A percentile compares a stretch with the other conserved stretches of the same genome.
These are phyloP conservation scores for Telmatherina bonti DNA, from an alignment of 2,797 vertebrate genomes.

Conservation along the genomic window DNA sequence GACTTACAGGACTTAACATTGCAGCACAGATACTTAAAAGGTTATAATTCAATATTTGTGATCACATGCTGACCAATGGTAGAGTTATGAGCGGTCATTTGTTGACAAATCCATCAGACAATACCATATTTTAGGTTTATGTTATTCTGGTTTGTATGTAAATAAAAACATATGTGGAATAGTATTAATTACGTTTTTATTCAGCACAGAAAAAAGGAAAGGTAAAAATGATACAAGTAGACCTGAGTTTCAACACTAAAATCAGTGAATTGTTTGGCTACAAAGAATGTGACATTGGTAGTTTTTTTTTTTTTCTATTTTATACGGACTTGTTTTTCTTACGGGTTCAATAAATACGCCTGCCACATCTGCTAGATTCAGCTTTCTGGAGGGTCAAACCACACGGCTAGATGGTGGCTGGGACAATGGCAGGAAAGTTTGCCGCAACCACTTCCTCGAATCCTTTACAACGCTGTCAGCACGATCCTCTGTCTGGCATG, in stretches of 20 bases:
- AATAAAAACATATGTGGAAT: conserved; percentile 4
- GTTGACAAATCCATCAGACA: not conserved
- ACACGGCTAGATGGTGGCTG: conserved; percentile 41
- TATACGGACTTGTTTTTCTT: conserved; percentile 12
- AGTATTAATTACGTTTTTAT: not conserved
- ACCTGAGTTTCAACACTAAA: not conserved
- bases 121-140: not conserved
- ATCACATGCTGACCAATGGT: not conserved
- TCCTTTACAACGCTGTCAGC: conserved; percentile 24
- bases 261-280: not conserved
- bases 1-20: no score
- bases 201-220: not conserved
- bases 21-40: not conserved
- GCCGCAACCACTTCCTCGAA: conserved; percentile 59
- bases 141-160: not conserved
- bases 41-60: conserved; percentile 12
- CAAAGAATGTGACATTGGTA: not conserved
- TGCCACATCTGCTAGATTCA: conserved; percentile 58
- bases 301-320: not conserved
- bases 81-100: not conserved
- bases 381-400: conserved; percentile 52
- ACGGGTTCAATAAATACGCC: conserved; percentile 18
- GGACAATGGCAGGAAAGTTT: conserved; percentile 63
- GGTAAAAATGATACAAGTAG: not conserved
- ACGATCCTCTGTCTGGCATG: not conserved